Base-by-base conservation (phyloP, 1,140 invertebrate species). In the Grapholita molesta region DNA sequence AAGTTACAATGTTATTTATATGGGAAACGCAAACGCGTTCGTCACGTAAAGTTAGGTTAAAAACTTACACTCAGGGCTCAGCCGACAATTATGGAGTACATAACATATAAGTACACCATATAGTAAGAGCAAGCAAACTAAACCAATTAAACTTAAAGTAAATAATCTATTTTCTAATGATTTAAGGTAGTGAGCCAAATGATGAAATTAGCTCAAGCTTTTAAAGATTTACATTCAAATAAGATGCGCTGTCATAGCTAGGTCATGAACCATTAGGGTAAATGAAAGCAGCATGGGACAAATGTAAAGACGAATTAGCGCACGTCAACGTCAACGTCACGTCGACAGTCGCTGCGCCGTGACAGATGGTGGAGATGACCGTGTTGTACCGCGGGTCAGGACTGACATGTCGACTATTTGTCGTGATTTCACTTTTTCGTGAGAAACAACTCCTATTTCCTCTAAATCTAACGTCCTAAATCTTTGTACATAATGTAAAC, bases 301-400 rank as follows among this genome's bases (percentile, higher is more conserved):
- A 55, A 61, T 28, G 55, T 48, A 9, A 48, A 48, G 42, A 48
- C 42, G 21, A 48, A 61, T 28, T 61, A 61, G 25, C 55, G 25
- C n/a, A 25, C 24, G 53, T 57, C 21, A 57, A 57, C 55, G 28
- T 61, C 55, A 53, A n/a, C 52, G 52, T 53, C 52, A 61, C 28
- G 55, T 61, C 55, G 32, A 28, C 55, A 61, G 55, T 53, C 18
- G 52, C 6, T 28, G 55, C 55, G 32, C n/a, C 24, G 55, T 61
- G 55, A 61, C 55, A 61, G 55, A 61, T 61, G 55, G 15, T n/a
- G 55, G 28, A 61, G 55, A 61, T 61, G 55, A 28, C 55, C 55
- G 55, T 15, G 55, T 32, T 61, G 28, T 61, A 28, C 55, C 24
- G n/a, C 21, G n/a, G n/a, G n/a, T n/a, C n/a, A n/a, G n/a, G n/a